phyloP scores from a whole-genome alignment of 2,113 vertebrate genomes.

The Hydrolagus affinis region DNA sequence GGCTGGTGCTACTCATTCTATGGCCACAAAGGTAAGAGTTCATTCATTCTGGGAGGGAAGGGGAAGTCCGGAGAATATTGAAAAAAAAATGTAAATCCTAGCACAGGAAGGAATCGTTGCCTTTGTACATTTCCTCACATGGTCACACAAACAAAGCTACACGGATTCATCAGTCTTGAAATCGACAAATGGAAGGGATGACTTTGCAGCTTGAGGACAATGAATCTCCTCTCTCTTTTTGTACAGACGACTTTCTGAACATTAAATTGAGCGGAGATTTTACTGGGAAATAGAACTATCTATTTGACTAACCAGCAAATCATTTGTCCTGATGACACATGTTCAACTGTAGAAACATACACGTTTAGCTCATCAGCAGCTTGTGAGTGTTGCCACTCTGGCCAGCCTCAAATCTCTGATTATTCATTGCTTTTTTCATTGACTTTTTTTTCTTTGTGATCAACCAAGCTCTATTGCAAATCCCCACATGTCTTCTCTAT shows the following conservation, averaged over 20 bases:
- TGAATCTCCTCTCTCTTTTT: background rate
- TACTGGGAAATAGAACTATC: background rate
- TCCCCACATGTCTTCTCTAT: background rate
- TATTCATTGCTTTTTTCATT: background rate
- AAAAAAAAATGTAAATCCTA: background rate
- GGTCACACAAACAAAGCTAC: background rate
- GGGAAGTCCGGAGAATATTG: background rate
- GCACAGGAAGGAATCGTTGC: background rate
- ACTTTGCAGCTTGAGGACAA: background rate
- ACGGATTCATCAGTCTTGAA: background rate
- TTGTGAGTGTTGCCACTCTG: too few relatives aligned
- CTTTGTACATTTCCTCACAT: background rate
- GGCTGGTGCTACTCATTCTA: constrained; percentile 83
- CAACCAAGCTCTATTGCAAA: background rate
- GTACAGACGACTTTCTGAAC: background rate
- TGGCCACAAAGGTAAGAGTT: constrained; percentile 79
- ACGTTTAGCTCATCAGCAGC: background rate
- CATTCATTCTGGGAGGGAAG: background rate
- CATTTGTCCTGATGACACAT: too few relatives aligned
- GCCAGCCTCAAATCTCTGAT: background rate
- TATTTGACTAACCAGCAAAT: too few relatives aligned
- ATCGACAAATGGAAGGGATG: background rate
- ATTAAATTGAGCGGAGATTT: background rate
- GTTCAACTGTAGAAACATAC: too few relatives aligned
- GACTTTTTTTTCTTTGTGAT: background rate